A percentile compares a stretch with the other conserved stretches of the same genome.
Conservation (phyloP, 2,888 invertebrate species). For the Synanthedon formicaeformis region DNA sequence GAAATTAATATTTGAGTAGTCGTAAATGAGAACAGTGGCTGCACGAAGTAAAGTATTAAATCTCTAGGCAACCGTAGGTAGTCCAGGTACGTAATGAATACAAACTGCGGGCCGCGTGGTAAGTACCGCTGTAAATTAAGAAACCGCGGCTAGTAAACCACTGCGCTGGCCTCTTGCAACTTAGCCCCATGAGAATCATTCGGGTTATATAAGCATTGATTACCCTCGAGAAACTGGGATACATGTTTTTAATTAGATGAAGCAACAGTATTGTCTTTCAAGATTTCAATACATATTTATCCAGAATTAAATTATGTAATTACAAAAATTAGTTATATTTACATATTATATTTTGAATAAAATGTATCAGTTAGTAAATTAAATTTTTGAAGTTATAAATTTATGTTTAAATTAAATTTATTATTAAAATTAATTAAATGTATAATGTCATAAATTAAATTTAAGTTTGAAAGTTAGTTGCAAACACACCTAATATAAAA, state of each 20-base stretch:
- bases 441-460: no score
- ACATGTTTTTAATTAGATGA: not conserved
- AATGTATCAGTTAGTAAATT: no score
- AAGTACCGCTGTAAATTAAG: slow-evolving; percentile 60
- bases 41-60: slow-evolving; percentile 43
- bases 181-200: not conserved
- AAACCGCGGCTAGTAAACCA: slow-evolving; percentile 21
- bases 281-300: no score
- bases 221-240: not conserved
- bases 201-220: not conserved
- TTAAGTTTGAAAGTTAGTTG: no score
- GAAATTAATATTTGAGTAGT: slow-evolving; percentile 46
- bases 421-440: no score
- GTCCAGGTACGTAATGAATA: slow-evolving; percentile 63
- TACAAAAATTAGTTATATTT: no score
- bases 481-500: no score
- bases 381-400: no score
- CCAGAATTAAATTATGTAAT: no score
- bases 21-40: slow-evolving; percentile 46
- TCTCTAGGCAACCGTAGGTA: slow-evolving; percentile 29
- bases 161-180: not conserved
- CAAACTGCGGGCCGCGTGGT: slow-evolving; percentile 60
- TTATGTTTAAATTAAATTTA: no score
- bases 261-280: no score
- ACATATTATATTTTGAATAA: no score